These are phyloP conservation scores for Leptinotarsa peninsularis DNA, from an alignment of 2,888 invertebrate genomes.

Conservation along the genomic window DNA sequence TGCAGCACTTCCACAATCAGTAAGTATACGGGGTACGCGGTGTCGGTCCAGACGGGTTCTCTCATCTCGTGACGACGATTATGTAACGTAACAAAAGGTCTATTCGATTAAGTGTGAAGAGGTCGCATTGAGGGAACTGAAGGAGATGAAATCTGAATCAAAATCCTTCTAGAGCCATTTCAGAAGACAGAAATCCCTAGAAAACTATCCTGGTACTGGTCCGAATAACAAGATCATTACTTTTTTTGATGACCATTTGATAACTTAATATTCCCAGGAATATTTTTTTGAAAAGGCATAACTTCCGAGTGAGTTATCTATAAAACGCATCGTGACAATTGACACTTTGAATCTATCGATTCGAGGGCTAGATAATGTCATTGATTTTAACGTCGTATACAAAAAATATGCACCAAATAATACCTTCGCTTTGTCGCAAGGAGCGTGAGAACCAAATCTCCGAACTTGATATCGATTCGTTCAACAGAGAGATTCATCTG, in stretches of 20 bases:
- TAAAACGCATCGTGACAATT: too few relatives aligned
- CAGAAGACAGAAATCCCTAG: too few relatives aligned
- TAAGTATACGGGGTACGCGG: conserved; percentile 56
- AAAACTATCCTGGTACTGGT: too few relatives aligned
- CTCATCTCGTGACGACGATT: conserved; percentile 32
- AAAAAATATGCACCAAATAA: not conserved
- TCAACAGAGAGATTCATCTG: conserved; percentile 4
- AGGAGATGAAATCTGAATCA: not conserved
- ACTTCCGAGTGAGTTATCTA: too few relatives aligned
- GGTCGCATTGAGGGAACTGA: not conserved
- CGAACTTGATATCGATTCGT: not conserved
- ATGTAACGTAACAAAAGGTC: conserved; percentile 39
- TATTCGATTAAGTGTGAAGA: not conserved
- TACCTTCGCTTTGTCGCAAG: not conserved
- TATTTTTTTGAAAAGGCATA: too few relatives aligned
- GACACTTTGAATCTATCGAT: not conserved
- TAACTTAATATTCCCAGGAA: too few relatives aligned
- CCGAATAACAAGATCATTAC: too few relatives aligned
- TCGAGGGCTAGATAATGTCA: not conserved
- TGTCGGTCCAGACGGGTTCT: conserved; percentile 39
- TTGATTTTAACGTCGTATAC: not conserved
- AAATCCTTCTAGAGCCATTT: too few relatives aligned
- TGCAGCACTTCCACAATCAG: conserved; percentile 67
- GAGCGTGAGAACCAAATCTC: not conserved
- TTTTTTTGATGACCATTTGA: too few relatives aligned